A percentile compares a stretch with the other conserved stretches of the same genome.
phyloP scores from a whole-genome alignment of 2,888 invertebrate genomes.

The Ochlodes sylvanus region DNA sequence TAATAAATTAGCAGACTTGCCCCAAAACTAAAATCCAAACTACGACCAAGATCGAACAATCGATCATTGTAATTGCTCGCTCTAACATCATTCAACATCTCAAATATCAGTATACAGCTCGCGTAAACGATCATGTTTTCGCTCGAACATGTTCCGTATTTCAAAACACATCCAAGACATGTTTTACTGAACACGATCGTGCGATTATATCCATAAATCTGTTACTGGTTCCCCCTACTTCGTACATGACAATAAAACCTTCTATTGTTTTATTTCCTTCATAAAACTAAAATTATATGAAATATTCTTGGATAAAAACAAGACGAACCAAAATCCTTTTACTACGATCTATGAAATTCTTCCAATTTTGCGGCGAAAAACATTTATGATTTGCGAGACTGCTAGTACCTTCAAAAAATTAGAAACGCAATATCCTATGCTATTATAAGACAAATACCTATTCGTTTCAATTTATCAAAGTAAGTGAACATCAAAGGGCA shows the following conservation, averaged over 20 bases:
- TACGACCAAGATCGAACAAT: neutral
- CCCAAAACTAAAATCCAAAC: too few species aligned
- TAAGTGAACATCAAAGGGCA: conserved; percentile 34
- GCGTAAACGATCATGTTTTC: conserved; percentile 28
- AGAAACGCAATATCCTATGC: conserved; percentile 23
- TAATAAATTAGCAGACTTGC: too few species aligned
- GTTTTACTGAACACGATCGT: conserved; percentile 25
- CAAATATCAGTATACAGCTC: conserved; percentile 31
- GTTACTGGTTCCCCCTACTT: conserved; percentile 29
- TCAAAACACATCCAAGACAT: conserved; percentile 25
- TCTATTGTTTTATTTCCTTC: conserved; percentile 32
- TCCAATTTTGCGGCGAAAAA: conserved; percentile 19
- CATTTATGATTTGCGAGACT: conserved; percentile 19
- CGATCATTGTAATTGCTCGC: conserved; percentile 23
- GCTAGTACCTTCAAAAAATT: conserved; percentile 28
- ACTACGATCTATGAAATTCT: conserved; percentile 23
- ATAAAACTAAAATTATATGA: conserved; percentile 22
- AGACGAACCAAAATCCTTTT: conserved; percentile 23
- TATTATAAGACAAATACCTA: conserved; percentile 27
- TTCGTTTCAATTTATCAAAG: conserved; percentile 31
- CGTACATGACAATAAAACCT: conserved; percentile 34
- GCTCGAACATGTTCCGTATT: conserved; percentile 21
- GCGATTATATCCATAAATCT: conserved; percentile 34
- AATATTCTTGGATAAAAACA: conserved; percentile 28
- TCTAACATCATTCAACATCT: conserved; percentile 11